Evolutionary conservation across 2,113 vertebrate species (phyloP), one percentile per base, ranked within the genome.

Genomic region (Montifringilla adamsi): DNA sequence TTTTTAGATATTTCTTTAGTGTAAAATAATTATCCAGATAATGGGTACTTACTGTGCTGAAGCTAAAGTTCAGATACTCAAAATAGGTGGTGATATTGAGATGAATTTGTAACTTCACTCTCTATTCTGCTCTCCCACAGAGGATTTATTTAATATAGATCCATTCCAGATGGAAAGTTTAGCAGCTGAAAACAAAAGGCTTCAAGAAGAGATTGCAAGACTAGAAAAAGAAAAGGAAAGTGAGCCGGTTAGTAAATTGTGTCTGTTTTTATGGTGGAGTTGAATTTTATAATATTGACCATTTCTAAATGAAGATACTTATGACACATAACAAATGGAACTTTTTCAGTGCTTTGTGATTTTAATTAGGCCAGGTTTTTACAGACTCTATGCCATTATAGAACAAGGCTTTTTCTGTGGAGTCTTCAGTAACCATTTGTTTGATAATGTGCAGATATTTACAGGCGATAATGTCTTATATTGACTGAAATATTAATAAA

Each of bases 121-220:
- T n/a, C 35, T 90, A 80, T 93, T 27, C 26, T 15, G 5, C 7
- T 23, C 7, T 22, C 2, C 12, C 8, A 94, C 93, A 99, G 99
- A 98, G 98, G 98, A 98, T 72, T 95, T 99, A 46, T 99, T 98
- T 97, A 98, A 99, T n/a, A 97, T 99, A 44, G 99, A 99, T 78
- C 98, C 98, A 94, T 96, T 93, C 77, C 95, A 98, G 64, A 95
- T 99, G 95, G 97, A 98, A 58, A 93, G 96, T 4, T 97, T 99
- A 96, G 97, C 97, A 90, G 97, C 98, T 84, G 99, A 98, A 84
- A 96, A 98, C 96, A 97, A 92, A 94, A 97, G 98, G 13, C 81
- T 99, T 79, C 98, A 96, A 33, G 98, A 98, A 58, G 98, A 99
- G 91, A 97, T 99, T 72, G 97, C 98, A 84, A 98, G 95, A 79